phyloP scores from a whole-genome alignment of 2,888 invertebrate genomes.

The Diarsia rubi region DNA sequence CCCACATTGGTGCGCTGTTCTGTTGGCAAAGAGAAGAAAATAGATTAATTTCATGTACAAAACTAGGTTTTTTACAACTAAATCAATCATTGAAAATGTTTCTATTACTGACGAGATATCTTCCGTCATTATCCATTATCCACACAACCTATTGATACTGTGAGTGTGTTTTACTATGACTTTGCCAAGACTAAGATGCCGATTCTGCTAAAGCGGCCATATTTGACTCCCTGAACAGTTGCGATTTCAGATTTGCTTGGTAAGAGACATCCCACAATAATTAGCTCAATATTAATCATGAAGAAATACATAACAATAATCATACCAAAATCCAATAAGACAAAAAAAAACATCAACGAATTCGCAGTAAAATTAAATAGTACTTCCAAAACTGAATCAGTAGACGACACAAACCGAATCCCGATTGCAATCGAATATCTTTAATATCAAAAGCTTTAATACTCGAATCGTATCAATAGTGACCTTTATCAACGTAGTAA shows the following conservation, averaged over 20 bases:
- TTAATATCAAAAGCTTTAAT: conserved; percentile 10
- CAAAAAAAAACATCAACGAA: background rate
- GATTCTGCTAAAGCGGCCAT: too few relatives aligned
- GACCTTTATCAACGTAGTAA: background rate
- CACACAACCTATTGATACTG: too few relatives aligned
- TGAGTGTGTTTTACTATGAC: too few relatives aligned
- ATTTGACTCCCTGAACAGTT: too few relatives aligned
- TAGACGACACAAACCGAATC: background rate
- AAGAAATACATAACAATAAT: background rate
- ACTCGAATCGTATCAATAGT: background rate
- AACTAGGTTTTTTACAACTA: background rate
- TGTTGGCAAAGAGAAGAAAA: conserved; percentile 90
- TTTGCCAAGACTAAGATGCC: too few relatives aligned
- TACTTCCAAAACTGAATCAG: background rate
- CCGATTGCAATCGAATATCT: conserved; percentile 1
- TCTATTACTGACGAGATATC: too few relatives aligned
- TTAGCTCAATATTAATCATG: background rate
- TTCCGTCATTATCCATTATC: too few relatives aligned
- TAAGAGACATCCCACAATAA: background rate
- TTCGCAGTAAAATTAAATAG: background rate
- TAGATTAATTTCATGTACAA: background rate
- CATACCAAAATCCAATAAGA: background rate
- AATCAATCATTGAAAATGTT: background rate
- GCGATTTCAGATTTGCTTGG: background rate
- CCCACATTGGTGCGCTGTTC: conserved; percentile 98